Conservation (phyloP, 1,140 invertebrate species). For the Rhagoletis zephyria region DNA sequence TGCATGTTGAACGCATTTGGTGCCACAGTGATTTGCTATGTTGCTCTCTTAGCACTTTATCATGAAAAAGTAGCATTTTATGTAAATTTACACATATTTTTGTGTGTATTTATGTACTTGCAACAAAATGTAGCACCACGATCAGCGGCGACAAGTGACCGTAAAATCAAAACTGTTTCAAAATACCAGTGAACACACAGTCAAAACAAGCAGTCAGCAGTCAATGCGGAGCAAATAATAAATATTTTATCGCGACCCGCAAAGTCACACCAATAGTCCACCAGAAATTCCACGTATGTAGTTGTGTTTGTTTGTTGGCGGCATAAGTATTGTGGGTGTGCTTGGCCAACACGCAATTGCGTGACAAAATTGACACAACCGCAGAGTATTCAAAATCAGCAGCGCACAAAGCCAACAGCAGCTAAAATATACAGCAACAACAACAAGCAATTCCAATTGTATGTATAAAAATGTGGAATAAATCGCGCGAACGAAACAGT, state of each 20-base stretch:
- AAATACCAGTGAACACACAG: background rate
- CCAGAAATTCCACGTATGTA: background rate
- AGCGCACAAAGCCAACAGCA: conserved; percentile 19
- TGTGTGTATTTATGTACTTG: background rate
- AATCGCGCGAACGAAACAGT: conserved; percentile 15
- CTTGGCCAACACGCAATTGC: conserved; percentile 33
- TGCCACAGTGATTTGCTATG: background rate
- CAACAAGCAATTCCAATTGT: background rate
- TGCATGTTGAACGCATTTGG: background rate
- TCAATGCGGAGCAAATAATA: background rate
- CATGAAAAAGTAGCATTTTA: background rate
- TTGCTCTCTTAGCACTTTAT: background rate
- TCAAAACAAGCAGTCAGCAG: background rate
- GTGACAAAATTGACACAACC: conserved; percentile 52
- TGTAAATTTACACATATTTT: conserved; percentile 25
- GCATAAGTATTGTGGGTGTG: conserved; percentile 20
- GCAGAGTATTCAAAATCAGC: conserved; percentile 27
- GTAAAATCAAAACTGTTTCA: conserved; percentile 33
- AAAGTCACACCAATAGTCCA: background rate
- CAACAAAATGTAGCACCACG: background rate
- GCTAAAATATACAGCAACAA: background rate
- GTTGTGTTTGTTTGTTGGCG: background rate
- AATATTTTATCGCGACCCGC: conserved; percentile 7
- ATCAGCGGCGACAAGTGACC: background rate
- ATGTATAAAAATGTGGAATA: conserved; percentile 28